Conservation (phyloP, 2,888 invertebrate species). For the Andrena flavipes region DNA sequence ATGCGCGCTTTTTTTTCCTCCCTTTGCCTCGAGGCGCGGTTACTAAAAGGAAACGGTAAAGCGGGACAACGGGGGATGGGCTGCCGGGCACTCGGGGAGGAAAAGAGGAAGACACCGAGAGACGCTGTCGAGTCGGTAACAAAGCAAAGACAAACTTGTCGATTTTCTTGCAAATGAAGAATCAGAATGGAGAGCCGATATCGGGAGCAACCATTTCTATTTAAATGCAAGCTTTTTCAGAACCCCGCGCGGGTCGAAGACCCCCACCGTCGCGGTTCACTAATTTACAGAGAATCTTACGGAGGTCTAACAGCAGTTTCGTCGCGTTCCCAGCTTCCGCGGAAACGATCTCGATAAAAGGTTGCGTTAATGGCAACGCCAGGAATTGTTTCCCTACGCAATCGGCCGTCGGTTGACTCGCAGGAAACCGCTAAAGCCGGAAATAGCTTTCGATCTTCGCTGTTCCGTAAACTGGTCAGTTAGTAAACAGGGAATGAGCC, state of each 20-base stretch:
- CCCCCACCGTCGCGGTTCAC: neutral
- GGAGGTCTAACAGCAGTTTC: neutral
- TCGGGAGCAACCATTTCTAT: conserved; percentile 34
- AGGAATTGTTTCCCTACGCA: neutral
- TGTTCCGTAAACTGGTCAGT: conserved; percentile 47
- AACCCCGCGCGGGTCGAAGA: conserved; percentile 2
- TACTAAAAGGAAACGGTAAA: conserved; percentile 20
- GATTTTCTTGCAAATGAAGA: conserved; percentile 57
- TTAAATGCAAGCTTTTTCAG: conserved; percentile 32
- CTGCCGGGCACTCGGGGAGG: neutral
- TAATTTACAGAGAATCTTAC: neutral
- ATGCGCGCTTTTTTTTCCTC: conserved; percentile 43
- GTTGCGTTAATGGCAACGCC: neutral
- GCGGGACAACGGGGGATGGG: neutral
- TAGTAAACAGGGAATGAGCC: conserved; percentile 48
- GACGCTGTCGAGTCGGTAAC: conserved; percentile 32
- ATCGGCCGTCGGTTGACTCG: neutral
- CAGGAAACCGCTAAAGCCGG: conserved; percentile 18
- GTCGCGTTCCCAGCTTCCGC: neutral
- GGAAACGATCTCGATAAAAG: neutral
- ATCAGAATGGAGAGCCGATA: conserved; percentile 40
- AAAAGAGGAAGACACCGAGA: neutral
- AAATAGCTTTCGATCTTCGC: conserved; percentile 18
- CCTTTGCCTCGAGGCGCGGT: conserved; percentile 3
- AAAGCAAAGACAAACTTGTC: conserved; percentile 53